These are phyloP conservation scores for Papio anubis DNA, from an alignment of 2,113 vertebrate species.

Conservation along the genomic window DNA sequence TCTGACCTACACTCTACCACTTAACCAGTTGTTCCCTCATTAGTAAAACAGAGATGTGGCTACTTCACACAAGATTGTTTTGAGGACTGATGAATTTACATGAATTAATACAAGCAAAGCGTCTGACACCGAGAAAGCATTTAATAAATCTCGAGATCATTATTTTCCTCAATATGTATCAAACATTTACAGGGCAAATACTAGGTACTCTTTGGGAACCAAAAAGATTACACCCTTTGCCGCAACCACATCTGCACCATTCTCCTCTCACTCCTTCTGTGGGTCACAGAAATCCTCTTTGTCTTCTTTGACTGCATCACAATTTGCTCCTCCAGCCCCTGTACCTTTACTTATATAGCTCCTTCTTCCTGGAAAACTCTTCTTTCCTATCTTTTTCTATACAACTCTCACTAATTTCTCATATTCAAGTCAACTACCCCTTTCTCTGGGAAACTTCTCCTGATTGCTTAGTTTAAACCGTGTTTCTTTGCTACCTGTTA, in stretches of 20 bases:
- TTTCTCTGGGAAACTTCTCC: background rate
- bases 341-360: fast-evolving
- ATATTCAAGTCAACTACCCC: background rate
- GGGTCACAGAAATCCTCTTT: background rate
- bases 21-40: background rate
- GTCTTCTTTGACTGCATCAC: background rate
- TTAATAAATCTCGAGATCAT: background rate
- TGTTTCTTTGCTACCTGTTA: background rate
- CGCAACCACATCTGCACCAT: background rate
- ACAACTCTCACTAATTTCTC: background rate
- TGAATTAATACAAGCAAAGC: background rate
- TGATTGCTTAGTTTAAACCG: background rate
- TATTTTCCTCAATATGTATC: background rate
- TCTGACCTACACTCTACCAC: background rate
- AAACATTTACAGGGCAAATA: background rate
- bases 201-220: background rate
- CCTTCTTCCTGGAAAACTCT: background rate
- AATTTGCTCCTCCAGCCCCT: background rate
- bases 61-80: background rate
- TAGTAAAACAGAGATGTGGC: background rate
- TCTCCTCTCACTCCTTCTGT: background rate
- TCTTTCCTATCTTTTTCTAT: background rate
- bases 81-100: background rate
- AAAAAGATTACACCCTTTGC: background rate
- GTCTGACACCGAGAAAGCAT: background rate